Evolutionary conservation across 2,888 invertebrate species (phyloP), one percentile per base, ranked within the genome.

Genomic region (Polymixis flavicincta): DNA sequence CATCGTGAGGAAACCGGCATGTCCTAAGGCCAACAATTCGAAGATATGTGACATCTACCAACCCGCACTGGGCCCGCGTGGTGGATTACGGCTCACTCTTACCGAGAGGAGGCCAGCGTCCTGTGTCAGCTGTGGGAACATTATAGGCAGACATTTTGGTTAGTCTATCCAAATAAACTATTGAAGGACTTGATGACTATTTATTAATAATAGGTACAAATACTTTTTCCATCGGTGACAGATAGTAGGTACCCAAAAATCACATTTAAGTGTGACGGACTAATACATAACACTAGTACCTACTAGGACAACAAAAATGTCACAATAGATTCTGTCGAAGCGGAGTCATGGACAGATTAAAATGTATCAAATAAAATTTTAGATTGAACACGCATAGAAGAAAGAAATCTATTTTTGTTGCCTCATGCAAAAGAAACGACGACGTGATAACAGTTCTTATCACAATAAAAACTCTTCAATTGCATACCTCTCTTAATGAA

Each of bases 351-450:
- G 17, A 59, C 28, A 19, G 32, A 37, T 48, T 48, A 57, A 64
- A 73, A 48, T 54, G 17, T 50, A 9, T 55, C 0, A 14, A 57
- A 52, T 74, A 52, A 52, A n/a, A 9, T 14, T 14, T 14, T 28
- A 54, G 1, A 42, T 61, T 48, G 52, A 66, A 54, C 14, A 42
- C 22, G 11, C 37, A 50, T 14, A 13, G 22, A 63, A 37, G 19
- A 63, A n/a, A 28, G 8, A 22, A 74, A 45, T 0, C n/a, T 7
- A 28, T n/a, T 50, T 48, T 55, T 14, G n/a, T 55, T 42, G 48
- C 8, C n/a, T 32, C 28, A 8, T 28, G n/a, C n/a, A 19, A 50
- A 76, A 55, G 6, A 65, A 48, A 61, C 22, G 63, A 68, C 52
- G 9, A 17, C 54, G 4, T 14, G 6, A 22, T 32, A 25, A 61